Percentiles rank a stretch among this genome's conserved stretches.
Evolutionary conservation across 2,113 vertebrate genomes (phyloP).

Genomic region (Pimephales promelas): DNA sequence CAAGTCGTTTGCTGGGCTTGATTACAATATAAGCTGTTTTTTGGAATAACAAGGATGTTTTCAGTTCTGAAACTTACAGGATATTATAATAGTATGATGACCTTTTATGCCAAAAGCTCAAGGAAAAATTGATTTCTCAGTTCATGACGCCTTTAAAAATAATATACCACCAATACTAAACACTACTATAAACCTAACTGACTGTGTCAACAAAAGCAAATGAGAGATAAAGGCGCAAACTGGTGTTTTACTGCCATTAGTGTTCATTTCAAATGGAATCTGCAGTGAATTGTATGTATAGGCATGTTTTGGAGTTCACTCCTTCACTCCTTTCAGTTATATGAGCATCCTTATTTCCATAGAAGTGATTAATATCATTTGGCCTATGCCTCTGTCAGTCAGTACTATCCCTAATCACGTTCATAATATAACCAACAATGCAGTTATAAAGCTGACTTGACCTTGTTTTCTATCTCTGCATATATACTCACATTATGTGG

Average conservation of each 20-base stretch:
- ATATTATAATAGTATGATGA: no score
- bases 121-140: no score
- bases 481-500: constrained; percentile 55
- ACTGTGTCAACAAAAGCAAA: not conserved
- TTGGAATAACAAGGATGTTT: no score
- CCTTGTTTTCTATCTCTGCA: not conserved
- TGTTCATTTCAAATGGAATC: not conserved
- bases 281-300: not conserved
- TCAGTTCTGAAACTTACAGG: no score
- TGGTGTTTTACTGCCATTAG: not conserved
- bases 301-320: not conserved
- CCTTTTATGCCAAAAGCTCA: no score
- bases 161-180: not conserved
- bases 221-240: not conserved
- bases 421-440: not conserved
- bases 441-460: not conserved
- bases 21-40: no score
- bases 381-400: not conserved
- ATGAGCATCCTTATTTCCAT: not conserved
- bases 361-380: not conserved
- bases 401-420: not conserved
- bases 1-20: no score
- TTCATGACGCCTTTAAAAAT: not conserved
- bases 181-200: not conserved
- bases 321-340: not conserved